Evolutionary conservation across 2,888 invertebrate species (phyloP), one percentile per base, ranked within the genome.

Genomic region (Ochropleura leucogaster): DNA sequence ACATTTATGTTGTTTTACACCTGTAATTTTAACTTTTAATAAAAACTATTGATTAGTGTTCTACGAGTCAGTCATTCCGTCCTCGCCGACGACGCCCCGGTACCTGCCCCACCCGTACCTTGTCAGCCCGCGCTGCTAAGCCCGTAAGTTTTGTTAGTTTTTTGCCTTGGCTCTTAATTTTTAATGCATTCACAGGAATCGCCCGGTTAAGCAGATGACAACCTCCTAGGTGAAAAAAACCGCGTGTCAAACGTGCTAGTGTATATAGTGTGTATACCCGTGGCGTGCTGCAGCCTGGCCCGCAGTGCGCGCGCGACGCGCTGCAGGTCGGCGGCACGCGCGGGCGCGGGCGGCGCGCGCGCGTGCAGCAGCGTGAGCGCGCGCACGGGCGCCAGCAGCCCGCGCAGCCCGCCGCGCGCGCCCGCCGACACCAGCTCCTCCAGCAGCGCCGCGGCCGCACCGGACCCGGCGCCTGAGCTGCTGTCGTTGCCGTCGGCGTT

Each of bases 301-400:
- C 75, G 40, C 12, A 74, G 0, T 2, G 79, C 57, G 30, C 79
- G 68, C 9, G 75, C 16, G 12, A 67, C 20, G 0, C 80, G 68
- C 66, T 42, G 69, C 75, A 80, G 14, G 12, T 63, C 47, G 18
- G 66, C 73, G 67, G 60, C 89, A 0, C 87, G 74, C 9, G 88
- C 86, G 73, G 77, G 72, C 78, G 88, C 78, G 74, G 90, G 80
- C 80, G 86, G 88, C 42, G 86, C 85, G 40, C 92, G 91, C 68
- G 89, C 83, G 49, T 88, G 82, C 79, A 92, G 79, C 74, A 93
- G 84, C 46, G 80, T 83, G 47, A 95, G 90, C 84, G 94, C 94
- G 10, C 94, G 93, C 85, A 87, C 90, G 57, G 91, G 89, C 65
- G 93, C 95, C 79, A 94, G 87, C 80, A 93, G 87, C 69, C 91